Conservation (phyloP, 1,140 invertebrate genomes). For the Zaprionus africanus region DNA sequence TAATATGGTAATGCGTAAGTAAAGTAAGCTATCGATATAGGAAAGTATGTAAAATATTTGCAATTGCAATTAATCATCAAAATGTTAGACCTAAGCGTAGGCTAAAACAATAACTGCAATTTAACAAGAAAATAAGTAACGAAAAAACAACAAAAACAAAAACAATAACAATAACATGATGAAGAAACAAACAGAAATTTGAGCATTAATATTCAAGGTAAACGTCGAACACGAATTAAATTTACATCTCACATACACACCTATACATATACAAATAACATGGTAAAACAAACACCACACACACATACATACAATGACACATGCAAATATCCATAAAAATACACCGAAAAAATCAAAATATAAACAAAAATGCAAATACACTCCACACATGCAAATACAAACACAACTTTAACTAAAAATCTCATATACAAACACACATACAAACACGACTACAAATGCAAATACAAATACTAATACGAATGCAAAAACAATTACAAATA, state of each 20-base stretch:
- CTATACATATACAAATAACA: constrained; percentile 28
- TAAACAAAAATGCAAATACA: constrained; percentile 52
- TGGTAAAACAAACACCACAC: not conserved
- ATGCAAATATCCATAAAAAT: constrained; percentile 41
- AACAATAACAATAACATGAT: constrained; percentile 32
- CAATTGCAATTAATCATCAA: constrained; percentile 58
- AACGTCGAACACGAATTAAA: constrained; percentile 63
- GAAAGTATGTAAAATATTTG: constrained; percentile 75
- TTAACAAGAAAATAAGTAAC: constrained; percentile 39
- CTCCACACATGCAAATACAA: constrained; percentile 57
- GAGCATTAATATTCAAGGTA: constrained; percentile 69
- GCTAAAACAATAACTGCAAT: constrained; percentile 65
- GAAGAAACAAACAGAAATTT: constrained; percentile 39
- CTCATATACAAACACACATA: constrained; percentile 18
- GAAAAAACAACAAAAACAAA: constrained; percentile 18
- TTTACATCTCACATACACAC: constrained; percentile 71
- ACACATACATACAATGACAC: too few relatives aligned
- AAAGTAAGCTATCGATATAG: constrained; percentile 37
- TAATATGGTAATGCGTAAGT: constrained; percentile 33
- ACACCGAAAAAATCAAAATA: constrained; percentile 13
- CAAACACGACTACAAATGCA: constrained; percentile 2
- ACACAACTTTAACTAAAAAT: constrained; percentile 30
- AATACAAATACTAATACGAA: constrained; percentile 45
- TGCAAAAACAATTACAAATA: constrained; percentile 17
- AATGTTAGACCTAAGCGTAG: constrained; percentile 58